A percentile compares a stretch with the other conserved stretches of the same genome.
These are phyloP conservation scores for Catotricha subobsoleta DNA, from an alignment of 2,888 invertebrate species.

Conservation along the genomic window DNA sequence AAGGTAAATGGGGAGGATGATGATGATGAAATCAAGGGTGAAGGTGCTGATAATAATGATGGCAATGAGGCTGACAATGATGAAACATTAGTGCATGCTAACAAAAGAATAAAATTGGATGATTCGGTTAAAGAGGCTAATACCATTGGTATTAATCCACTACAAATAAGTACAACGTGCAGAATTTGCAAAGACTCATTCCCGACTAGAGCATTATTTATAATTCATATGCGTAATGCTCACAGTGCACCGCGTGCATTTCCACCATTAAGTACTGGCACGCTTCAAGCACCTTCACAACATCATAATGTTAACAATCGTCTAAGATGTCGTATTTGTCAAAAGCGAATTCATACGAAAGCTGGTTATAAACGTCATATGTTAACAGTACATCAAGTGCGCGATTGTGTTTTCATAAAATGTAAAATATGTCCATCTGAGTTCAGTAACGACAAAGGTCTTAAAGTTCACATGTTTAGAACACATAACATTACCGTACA, in stretches of 20 bases:
- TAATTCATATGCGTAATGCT: not conserved
- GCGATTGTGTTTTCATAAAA: constrained; percentile 27
- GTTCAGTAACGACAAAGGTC: constrained; percentile 29
- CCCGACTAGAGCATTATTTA: not conserved
- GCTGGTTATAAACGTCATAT: constrained; percentile 29
- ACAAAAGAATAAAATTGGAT: constrained; percentile 10
- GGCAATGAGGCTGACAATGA: constrained; percentile 11
- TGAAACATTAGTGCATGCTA: constrained; percentile 8
- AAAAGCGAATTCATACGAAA: constrained; percentile 28
- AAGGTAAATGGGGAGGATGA: constrained; percentile 9
- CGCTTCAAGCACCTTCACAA: not conserved
- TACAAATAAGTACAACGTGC: constrained; percentile 1
- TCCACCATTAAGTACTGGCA: not conserved
- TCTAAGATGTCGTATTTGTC: constrained; percentile 28
- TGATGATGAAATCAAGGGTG: constrained; percentile 12
- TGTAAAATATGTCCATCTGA: constrained; percentile 29
- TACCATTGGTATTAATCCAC: constrained; percentile 11
- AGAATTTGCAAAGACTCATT: constrained; percentile 3
- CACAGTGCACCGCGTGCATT: not conserved
- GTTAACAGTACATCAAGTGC: constrained; percentile 28
- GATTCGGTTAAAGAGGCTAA: constrained; percentile 12
- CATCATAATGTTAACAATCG: constrained; percentile 14
- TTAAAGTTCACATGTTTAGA: constrained; percentile 29
- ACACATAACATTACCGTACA: constrained; percentile 17
- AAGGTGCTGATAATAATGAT: constrained; percentile 19